Conservation (phyloP, 2,797 vertebrate species). For the Spondyliosoma cantharus region DNA sequence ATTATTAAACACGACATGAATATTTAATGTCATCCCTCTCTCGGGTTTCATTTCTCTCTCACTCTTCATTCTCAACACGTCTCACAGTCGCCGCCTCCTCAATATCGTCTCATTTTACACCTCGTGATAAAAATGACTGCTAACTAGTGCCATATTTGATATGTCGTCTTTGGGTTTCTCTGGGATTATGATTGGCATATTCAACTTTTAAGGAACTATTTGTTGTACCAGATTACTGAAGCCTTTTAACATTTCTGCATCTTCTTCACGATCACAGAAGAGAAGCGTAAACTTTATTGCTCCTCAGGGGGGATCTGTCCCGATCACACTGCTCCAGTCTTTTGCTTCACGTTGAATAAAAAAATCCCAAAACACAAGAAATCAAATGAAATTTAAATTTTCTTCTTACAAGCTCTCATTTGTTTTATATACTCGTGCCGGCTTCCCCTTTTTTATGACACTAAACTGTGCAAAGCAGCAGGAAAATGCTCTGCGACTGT, state of each 20-base stretch:
- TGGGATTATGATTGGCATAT: not conserved
- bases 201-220: too few species aligned
- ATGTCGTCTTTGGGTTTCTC: not conserved
- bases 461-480: not conserved
- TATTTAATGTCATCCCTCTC: slow-evolving; percentile 57
- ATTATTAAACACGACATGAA: slow-evolving; percentile 75
- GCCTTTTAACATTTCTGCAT: too few species aligned
- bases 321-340: too few species aligned
- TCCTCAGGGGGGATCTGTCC: too few species aligned
- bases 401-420: too few species aligned
- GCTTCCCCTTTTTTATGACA: not conserved
- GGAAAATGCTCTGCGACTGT: slow-evolving; percentile 18
- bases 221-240: too few species aligned
- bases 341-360: too few species aligned
- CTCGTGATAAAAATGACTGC: not conserved
- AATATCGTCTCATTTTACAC: slow-evolving; percentile 16
- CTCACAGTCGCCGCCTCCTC: slow-evolving; percentile 42
- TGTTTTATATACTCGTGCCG: not conserved
- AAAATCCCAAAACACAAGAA: too few species aligned
- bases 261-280: too few species aligned
- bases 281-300: too few species aligned
- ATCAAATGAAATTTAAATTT: too few species aligned
- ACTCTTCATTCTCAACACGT: slow-evolving; percentile 44
- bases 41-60: slow-evolving; percentile 49
- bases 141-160: not conserved